Base-by-base conservation (phyloP, 2,888 invertebrate species). In the Stomorhina lunata region DNA sequence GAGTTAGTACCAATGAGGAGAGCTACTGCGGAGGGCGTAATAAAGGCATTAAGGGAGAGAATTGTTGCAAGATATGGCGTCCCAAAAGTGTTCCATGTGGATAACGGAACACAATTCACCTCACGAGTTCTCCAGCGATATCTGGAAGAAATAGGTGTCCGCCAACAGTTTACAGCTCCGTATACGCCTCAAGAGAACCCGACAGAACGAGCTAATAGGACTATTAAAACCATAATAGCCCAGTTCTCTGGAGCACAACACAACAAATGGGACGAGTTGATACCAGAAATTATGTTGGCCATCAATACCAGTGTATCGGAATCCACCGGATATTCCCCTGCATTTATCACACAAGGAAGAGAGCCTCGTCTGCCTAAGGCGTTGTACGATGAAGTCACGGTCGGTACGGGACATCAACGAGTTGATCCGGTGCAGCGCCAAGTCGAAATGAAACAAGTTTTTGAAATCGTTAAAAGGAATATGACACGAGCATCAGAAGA, bases 181-280 rank as follows among this genome's bases (percentile, higher is more conserved):
- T 61, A 61, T 12, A 61, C 59, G 0, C 61, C 40, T 1, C 61
- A 61, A n/a, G 40, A 61, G 20, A 61, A 61, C 22, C 61, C 61
- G 0, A 61, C 61, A 0, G 40, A 61, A 22, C 7, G 61, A 7
- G 22, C 25, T 2, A 61, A 61, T 22, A 12, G 25, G 2, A 40
- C 61, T 0, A 29, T 20, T 20, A 65, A 27, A 4, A 55, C 15
- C 1, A 15, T 15, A 5, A 15, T 27, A n/a, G n/a, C n/a, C n/a
- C n/a, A n/a, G n/a, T n/a, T n/a, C n/a, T n/a, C n/a, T n/a, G n/a
- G n/a, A n/a, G n/a, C n/a, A n/a, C 22, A 27, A 1, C 63, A 65
- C 6, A 15, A 15, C 4, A n/a, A 6, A 15, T 65, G 45, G 45
- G 63, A 65, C 9, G 45, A 45, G 3, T 20, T 2, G 3, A 4